phyloP scores from a whole-genome alignment of 2,888 invertebrate genomes.

The Nomada fucata region DNA sequence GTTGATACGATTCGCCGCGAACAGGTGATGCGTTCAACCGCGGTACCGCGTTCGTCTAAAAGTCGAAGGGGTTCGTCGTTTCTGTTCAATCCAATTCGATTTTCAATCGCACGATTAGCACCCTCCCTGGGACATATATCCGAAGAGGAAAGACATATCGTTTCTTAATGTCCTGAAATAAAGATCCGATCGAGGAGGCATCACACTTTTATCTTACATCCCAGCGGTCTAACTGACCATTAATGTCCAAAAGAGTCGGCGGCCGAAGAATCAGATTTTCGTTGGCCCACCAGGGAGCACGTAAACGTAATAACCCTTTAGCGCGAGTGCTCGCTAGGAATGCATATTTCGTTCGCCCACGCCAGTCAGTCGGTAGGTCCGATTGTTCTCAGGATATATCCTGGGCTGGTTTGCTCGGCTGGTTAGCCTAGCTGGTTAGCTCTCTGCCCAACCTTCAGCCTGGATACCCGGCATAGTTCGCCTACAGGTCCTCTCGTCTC shows the following conservation, averaged over 20 bases:
- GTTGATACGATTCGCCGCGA: slow-evolving; percentile 1
- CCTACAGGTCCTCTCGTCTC: slow-evolving; percentile 79
- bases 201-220: not conserved
- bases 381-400: slow-evolving; percentile 82
- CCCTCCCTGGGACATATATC: no score
- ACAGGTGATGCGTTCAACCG: not conserved
- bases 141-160: no score
- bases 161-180: no score
- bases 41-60: slow-evolving; percentile 6
- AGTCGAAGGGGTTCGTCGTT: not conserved
- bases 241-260: no score
- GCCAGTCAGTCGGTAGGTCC: slow-evolving; percentile 79
- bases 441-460: slow-evolving; percentile 81
- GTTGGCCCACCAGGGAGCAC: slow-evolving; percentile 55
- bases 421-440: slow-evolving; percentile 75
- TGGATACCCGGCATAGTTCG: slow-evolving; percentile 83
- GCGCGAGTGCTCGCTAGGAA: slow-evolving; percentile 76
- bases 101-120: no score
- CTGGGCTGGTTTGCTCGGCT: slow-evolving; percentile 73
- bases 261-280: slow-evolving; percentile 40
- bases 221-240: not conserved
- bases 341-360: slow-evolving; percentile 81
- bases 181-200: no score
- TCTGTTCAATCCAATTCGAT: no score
- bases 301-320: slow-evolving; percentile 70